A percentile compares a stretch with the other conserved stretches of the same genome.
Evolutionary conservation across 2,113 vertebrate species (phyloP).

Genomic region (Ploceus nigricollis): DNA sequence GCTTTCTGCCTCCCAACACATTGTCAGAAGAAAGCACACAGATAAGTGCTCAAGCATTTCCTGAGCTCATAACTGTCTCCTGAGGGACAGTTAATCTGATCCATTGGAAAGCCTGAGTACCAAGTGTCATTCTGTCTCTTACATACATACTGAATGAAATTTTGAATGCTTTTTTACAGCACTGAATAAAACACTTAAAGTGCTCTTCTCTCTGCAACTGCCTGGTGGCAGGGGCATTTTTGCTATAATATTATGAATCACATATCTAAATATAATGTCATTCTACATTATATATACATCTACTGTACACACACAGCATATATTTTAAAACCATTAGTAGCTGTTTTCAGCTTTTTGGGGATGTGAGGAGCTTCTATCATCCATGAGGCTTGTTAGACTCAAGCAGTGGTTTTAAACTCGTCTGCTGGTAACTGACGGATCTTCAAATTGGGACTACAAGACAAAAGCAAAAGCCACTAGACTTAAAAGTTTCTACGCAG

Average conservation of each 20-base stretch:
- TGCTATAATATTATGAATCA: not conserved
- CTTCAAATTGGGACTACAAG: not conserved
- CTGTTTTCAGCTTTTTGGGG: not conserved
- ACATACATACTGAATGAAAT: not conserved
- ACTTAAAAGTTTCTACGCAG: not conserved
- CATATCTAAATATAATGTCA: not conserved
- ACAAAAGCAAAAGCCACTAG: not conserved
- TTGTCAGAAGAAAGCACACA: not conserved
- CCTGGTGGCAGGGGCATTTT: not conserved
- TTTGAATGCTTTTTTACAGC: not conserved
- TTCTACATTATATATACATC: not conserved
- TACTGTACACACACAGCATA: not conserved
- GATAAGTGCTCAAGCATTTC: slow-evolving; percentile 34
- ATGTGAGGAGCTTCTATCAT: not conserved
- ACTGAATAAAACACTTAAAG: not conserved
- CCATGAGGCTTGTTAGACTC: not conserved
- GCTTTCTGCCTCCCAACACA: not conserved
- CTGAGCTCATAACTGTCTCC: not conserved
- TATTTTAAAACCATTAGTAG: not conserved
- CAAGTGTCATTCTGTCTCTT: not conserved
- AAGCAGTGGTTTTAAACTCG: not conserved
- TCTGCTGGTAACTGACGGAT: not conserved
- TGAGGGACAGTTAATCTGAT: not conserved
- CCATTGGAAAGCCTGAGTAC: not conserved
- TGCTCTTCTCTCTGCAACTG: not conserved